phyloP scores from a whole-genome alignment of 2,113 vertebrate genomes.

The Notothenia coriiceps region DNA sequence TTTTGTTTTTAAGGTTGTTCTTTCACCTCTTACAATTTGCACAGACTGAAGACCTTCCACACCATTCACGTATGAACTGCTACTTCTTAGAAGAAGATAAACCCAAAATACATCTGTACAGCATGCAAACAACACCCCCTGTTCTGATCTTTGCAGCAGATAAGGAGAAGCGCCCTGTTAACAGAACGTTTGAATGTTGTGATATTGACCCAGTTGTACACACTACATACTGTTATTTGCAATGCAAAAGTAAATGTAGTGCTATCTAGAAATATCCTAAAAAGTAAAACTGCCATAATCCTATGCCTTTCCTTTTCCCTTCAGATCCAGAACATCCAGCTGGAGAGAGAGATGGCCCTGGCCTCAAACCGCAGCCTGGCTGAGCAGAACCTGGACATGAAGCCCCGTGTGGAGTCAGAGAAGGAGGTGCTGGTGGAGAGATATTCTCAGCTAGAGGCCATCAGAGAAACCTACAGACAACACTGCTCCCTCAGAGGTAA shows the following conservation, averaged over 20 bases:
- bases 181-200: not conserved
- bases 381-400: slow-evolving; percentile 92
- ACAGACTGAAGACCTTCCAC: too few relatives aligned
- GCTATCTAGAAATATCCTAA: not conserved
- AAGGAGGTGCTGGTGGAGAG: slow-evolving; percentile 86
- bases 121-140: too few relatives aligned
- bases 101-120: too few relatives aligned
- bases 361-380: slow-evolving; percentile 95
- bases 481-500: slow-evolving; percentile 80
- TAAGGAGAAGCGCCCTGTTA: too few relatives aligned
- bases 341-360: slow-evolving; percentile 94
- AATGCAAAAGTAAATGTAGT: not conserved
- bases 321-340: slow-evolving; percentile 94
- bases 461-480: slow-evolving; percentile 78
- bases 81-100: too few relatives aligned
- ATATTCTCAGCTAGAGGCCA: slow-evolving; percentile 88
- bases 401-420: slow-evolving; percentile 86
- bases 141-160: too few relatives aligned
- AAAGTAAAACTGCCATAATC: not conserved
- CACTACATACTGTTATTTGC: not conserved
- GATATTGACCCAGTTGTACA: not conserved
- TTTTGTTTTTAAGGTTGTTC: too few relatives aligned
- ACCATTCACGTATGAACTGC: too few relatives aligned
- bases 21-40: too few relatives aligned
- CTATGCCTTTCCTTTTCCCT: not conserved